These are phyloP conservation scores for Olivierus martensii DNA, from an alignment of 1,140 invertebrate genomes.

Conservation along the genomic window DNA sequence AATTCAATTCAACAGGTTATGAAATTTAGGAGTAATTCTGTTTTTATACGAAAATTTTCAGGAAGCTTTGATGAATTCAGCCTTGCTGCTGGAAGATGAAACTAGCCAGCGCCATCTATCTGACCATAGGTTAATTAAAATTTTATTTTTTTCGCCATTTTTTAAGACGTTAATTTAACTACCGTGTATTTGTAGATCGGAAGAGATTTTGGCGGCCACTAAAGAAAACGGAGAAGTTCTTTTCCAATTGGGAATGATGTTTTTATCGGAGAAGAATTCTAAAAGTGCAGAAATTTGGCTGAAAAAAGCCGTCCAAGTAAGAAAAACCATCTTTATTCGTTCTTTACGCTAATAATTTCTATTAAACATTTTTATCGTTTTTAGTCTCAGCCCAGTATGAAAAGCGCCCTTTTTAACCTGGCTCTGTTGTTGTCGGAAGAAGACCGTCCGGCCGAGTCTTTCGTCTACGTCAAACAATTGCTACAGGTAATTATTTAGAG, in stretches of 20 bases:
- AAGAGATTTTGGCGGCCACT: too few relatives aligned
- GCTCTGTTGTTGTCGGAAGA: slow-evolving; percentile 78
- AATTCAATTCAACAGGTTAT: too few relatives aligned
- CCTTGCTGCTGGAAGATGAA: slow-evolving; percentile 12
- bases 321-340: not conserved
- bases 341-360: too few relatives aligned
- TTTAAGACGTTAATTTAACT: too few relatives aligned
- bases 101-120: not conserved
- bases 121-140: not conserved
- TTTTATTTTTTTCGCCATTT: too few relatives aligned
- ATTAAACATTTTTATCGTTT: not conserved
- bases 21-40: too few relatives aligned
- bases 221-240: slow-evolving; percentile 52
- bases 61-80: slow-evolving; percentile 16
- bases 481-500: slow-evolving; percentile 13
- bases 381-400: slow-evolving; percentile 37
- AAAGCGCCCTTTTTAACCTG: slow-evolving; percentile 87
- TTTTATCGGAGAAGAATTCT: slow-evolving; percentile 85
- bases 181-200: too few relatives aligned
- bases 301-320: slow-evolving; percentile 29
- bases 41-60: too few relatives aligned
- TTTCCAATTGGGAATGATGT: slow-evolving; percentile 89
- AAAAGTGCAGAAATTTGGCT: slow-evolving; percentile 46
- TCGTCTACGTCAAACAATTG: slow-evolving; percentile 7
- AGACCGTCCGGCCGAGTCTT: slow-evolving; percentile 6